Evolutionary conservation across 1,140 invertebrate genomes (phyloP).

Genomic region (Diprion similis): DNA sequence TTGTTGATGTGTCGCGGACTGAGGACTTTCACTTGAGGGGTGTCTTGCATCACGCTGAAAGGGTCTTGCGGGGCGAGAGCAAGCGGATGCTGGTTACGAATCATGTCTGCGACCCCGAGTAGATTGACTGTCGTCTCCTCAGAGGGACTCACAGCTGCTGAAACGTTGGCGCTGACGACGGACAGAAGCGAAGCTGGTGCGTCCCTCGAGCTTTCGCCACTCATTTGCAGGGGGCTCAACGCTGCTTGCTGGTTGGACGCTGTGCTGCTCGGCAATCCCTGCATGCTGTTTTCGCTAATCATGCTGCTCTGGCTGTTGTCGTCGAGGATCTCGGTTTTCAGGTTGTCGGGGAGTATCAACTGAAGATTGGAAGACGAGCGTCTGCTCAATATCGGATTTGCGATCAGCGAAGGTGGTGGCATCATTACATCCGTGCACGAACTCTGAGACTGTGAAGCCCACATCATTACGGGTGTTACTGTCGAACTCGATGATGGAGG

Average conservation of each 20-base stretch:
- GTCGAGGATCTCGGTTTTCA: constrained; percentile 76
- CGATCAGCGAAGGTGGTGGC: constrained; percentile 51
- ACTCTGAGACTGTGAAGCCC: constrained; percentile 43
- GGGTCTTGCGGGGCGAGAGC: constrained; percentile 40
- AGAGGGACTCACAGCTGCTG: constrained; percentile 40
- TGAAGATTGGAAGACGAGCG: constrained; percentile 55
- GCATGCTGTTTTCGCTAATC: constrained; percentile 61
- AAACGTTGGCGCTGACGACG: constrained; percentile 35
- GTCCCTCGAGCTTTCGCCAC: constrained; percentile 50
- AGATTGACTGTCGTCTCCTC: constrained; percentile 44
- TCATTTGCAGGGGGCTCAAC: constrained; percentile 50
- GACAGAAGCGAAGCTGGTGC: constrained; percentile 41
- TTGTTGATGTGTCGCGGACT: constrained; percentile 58
- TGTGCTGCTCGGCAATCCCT: constrained; percentile 45
- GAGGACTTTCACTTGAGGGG: constrained; percentile 51
- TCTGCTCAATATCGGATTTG: constrained; percentile 47
- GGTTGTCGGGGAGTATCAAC: constrained; percentile 56
- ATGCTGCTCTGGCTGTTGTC: constrained; percentile 72
- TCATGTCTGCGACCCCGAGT: constrained; percentile 54
- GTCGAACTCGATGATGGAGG: constrained; percentile 37
- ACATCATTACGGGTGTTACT: constrained; percentile 52
- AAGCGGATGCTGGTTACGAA: constrained; percentile 52
- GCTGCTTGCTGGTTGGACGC: constrained; percentile 31
- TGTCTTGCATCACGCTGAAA: constrained; percentile 51
- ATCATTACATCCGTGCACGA: constrained; percentile 54